These are phyloP conservation scores for Eucidaris tribuloides DNA, from an alignment of 35 echinoderm and acorn worm genomes.

Conservation along the genomic window DNA sequence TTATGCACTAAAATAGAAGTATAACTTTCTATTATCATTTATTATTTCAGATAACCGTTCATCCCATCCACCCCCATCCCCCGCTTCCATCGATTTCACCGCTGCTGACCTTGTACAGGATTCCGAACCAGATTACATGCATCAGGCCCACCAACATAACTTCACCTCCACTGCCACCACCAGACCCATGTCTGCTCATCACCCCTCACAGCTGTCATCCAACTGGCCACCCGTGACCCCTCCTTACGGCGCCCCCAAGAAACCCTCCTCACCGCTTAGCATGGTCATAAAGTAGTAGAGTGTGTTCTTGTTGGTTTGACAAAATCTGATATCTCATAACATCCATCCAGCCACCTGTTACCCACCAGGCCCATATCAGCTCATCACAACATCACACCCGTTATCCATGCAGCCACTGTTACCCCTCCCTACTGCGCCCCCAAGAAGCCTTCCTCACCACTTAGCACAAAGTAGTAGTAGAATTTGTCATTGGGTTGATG, in stretches of 20 bases:
- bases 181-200: not conserved
- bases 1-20: too few relatives aligned
- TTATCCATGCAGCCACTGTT: not conserved
- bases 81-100: constrained; percentile 37
- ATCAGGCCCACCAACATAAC: constrained; percentile 38
- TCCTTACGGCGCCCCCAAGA: constrained; percentile 27
- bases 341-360: too few relatives aligned
- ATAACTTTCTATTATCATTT: too few relatives aligned
- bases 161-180: not conserved
- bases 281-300: constrained; percentile 47
- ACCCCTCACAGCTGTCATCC: not conserved
- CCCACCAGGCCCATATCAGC: not conserved
- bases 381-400: not conserved
- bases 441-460: constrained; percentile 28
- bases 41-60: not conserved
- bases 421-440: constrained; percentile 35
- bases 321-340: too few relatives aligned
- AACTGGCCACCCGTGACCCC: not conserved
- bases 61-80: constrained; percentile 37
- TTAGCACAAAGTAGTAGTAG: constrained; percentile 40
- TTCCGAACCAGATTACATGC: constrained; percentile 15
- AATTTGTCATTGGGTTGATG: too few relatives aligned
- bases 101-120: not conserved
- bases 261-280: constrained; percentile 24
- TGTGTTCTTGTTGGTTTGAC: too few relatives aligned